Conservation (phyloP, 2,888 invertebrate species). For the Brachyptera putata region DNA sequence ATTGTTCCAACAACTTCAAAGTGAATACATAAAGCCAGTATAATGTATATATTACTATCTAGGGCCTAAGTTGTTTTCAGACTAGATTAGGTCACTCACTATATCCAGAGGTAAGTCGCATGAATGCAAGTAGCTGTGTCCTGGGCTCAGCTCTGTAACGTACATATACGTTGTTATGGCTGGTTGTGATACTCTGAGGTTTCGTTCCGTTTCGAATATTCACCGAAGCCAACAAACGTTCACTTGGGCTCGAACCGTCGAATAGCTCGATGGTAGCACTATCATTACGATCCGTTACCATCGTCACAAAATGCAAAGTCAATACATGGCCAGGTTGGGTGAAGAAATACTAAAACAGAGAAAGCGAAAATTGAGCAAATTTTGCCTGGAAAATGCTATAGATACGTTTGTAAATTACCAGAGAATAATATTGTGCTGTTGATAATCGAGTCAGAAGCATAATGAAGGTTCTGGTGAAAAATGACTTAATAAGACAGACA, state of each 20-base stretch:
- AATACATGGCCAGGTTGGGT: conserved; percentile 74
- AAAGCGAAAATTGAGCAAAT: not conserved
- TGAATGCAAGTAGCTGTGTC: conserved; percentile 69
- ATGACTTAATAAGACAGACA: too few relatives aligned
- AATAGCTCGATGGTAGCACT: conserved; percentile 56
- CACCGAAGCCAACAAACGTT: conserved; percentile 66
- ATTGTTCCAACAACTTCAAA: too few relatives aligned
- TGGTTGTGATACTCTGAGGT: conserved; percentile 83
- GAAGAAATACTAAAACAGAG: conserved; percentile 59
- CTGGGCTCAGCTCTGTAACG: conserved; percentile 70
- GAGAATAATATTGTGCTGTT: too few relatives aligned
- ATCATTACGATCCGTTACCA: conserved; percentile 70
- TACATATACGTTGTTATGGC: conserved; percentile 73
- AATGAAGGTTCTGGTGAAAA: too few relatives aligned
- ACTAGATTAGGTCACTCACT: conserved; percentile 53
- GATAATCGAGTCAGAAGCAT: too few relatives aligned
- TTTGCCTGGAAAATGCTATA: too few relatives aligned
- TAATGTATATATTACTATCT: too few relatives aligned
- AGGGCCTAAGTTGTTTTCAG: too few relatives aligned
- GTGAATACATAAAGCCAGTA: too few relatives aligned
- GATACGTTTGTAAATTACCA: too few relatives aligned
- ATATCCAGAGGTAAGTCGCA: conserved; percentile 72
- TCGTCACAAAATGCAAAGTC: conserved; percentile 80
- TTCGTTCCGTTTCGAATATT: conserved; percentile 77
- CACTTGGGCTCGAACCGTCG: conserved; percentile 47